These are phyloP conservation scores for Archips xylosteana DNA, from an alignment of 2,888 invertebrate genomes.

Conservation along the genomic window DNA sequence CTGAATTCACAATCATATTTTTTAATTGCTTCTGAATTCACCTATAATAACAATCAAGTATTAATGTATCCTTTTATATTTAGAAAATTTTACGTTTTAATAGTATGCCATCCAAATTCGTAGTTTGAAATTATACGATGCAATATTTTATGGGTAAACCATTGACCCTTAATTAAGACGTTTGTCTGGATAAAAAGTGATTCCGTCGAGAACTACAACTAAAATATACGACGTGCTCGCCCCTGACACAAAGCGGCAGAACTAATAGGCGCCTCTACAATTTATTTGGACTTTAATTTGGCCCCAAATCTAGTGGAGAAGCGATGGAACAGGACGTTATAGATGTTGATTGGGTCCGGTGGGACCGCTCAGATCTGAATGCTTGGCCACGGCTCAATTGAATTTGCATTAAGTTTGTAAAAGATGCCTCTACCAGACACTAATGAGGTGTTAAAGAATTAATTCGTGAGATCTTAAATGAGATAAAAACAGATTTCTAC, in stretches of 20 bases:
- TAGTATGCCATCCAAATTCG: constrained; percentile 30
- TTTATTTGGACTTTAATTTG: constrained; percentile 61
- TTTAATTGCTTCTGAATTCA: constrained; percentile 36
- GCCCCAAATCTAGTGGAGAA: constrained; percentile 60
- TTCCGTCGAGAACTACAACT: constrained; percentile 61
- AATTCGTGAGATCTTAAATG: constrained; percentile 70
- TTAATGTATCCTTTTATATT: background rate
- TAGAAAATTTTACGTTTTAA: constrained; percentile 25
- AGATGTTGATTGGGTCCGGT: constrained; percentile 70
- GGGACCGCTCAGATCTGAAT: constrained; percentile 66
- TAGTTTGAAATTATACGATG: constrained; percentile 47
- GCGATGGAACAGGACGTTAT: constrained; percentile 64
- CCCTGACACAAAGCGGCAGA: constrained; percentile 67
- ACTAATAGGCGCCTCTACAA: constrained; percentile 65
- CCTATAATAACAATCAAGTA: constrained; percentile 11
- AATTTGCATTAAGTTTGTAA: constrained; percentile 81
- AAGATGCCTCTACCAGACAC: constrained; percentile 65
- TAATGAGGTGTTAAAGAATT: constrained; percentile 83
- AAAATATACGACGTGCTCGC: constrained; percentile 66
- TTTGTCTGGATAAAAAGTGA: constrained; percentile 67
- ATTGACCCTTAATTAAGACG: constrained; percentile 77
- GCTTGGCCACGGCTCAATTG: constrained; percentile 69
- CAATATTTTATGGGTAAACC: constrained; percentile 67
- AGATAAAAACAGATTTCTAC: constrained; percentile 70
- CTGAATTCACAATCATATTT: constrained; percentile 36